phyloP scores from a whole-genome alignment of 2,113 vertebrate species.

The Callaeas wilsoni region DNA sequence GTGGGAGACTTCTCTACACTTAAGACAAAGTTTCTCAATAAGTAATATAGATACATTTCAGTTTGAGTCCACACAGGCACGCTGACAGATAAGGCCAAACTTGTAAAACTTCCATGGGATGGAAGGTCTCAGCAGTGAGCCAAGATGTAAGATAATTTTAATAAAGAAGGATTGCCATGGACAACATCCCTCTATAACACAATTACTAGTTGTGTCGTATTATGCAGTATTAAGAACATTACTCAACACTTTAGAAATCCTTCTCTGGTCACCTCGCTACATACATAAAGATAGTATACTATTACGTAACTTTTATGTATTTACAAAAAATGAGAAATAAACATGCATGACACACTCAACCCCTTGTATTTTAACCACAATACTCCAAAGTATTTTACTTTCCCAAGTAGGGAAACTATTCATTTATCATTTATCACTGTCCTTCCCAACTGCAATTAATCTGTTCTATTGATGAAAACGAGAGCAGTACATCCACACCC shows the following conservation, averaged over 20 bases:
- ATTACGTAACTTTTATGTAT: not conserved
- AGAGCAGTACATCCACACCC: not conserved
- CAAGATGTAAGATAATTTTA: slow-evolving; percentile 10
- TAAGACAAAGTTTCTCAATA: slow-evolving; percentile 71
- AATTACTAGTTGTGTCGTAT: not conserved
- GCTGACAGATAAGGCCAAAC: slow-evolving; percentile 59
- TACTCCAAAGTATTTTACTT: not conserved
- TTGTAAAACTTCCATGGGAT: slow-evolving; percentile 52
- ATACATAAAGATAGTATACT: not conserved
- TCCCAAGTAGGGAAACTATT: not conserved
- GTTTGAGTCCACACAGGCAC: slow-evolving; percentile 30
- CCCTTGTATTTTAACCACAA: not conserved
- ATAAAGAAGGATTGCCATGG: slow-evolving; percentile 6
- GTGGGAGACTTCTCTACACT: slow-evolving; percentile 57
- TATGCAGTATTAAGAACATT: not conserved
- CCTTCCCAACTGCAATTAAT: not conserved
- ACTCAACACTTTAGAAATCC: not conserved
- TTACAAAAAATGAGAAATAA: not conserved
- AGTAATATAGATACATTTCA: slow-evolving; percentile 66
- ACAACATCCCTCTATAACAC: slow-evolving; percentile 27
- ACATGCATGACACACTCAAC: not conserved
- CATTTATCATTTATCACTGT: not conserved
- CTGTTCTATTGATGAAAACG: not conserved
- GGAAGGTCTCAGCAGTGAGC: slow-evolving; percentile 38
- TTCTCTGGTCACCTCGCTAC: not conserved